Evolutionary conservation across 1,140 invertebrate genomes (phyloP), one percentile per base, ranked within the genome.

Genomic region (Dolichoris vasculosae): DNA sequence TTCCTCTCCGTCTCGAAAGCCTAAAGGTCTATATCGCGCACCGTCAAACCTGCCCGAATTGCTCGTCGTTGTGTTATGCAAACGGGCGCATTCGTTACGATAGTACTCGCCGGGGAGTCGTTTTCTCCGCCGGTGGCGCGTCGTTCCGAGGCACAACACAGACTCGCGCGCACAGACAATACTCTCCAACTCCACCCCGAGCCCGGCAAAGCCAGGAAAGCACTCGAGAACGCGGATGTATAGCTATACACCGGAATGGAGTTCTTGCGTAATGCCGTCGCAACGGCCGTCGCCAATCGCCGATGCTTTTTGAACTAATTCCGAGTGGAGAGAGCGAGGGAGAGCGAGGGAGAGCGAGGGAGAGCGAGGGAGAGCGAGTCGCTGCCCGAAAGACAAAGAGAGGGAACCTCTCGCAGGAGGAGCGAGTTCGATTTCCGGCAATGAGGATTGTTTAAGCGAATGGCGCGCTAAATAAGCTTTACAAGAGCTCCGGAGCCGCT

Each of bases 21-120:
- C 91, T 92, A 90, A 91, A 93, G 89, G 91, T 92, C 92, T 92
- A 92, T 92, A 93, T 92, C 92, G 92, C 93, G 92, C 92, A 89
- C 92, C 92, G 92, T 93, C 93, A 93, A 93, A 92, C 92, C 92
- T 90, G 91, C 90, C 92, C 90, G 92, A 93, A 93, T 93, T 93
- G 92, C 92, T 93, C 92, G 92, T 93, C 92, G 91, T 91, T 91
- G 90, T 93, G 93, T 93, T 93, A 93, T 93, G 93, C 92, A 93
- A 93, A 93, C 92, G 91, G 90, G 88, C 91, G 87, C 92, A 92
- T 93, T 93, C 93, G 93, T 93, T 93, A 92, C 90, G 92, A 91
- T 93, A 93, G 91, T 91, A 85, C 90, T 87, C 91, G 88, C 91
- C 89, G 88, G 91, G 91, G 92, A 90, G 90, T 90, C 91, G 89